Evolutionary conservation across 2,797 vertebrate species (phyloP).

Genomic region (Mastacembelus armatus): DNA sequence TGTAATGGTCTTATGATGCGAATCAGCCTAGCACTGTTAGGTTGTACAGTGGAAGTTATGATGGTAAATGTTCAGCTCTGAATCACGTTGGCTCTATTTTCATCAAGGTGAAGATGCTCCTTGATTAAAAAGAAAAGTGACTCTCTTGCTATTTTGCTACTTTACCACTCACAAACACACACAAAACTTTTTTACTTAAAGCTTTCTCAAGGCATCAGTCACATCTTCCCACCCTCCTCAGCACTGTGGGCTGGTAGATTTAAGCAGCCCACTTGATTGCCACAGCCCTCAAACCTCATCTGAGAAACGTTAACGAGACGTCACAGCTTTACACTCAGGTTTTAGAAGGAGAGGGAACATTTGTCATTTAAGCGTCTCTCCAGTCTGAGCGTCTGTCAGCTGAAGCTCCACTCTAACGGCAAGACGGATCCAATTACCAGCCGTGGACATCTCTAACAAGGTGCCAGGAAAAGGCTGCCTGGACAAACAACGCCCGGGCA

Average conservation of each 20-base stretch:
- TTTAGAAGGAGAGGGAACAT: conserved; percentile 83
- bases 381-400: conserved; percentile 83
- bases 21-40: neutral
- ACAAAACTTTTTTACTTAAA: conserved; percentile 44
- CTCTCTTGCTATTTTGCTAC: conserved; percentile 25
- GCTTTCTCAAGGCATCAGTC: conserved; percentile 40
- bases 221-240: neutral
- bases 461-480: conserved; percentile 85
- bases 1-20: no score
- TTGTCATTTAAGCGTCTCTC: conserved; percentile 87
- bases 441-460: conserved; percentile 88
- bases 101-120: conserved; percentile 19
- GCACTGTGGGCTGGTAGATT: conserved; percentile 47
- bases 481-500: conserved; percentile 84
- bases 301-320: conserved; percentile 85
- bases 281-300: conserved; percentile 80
- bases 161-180: conserved; percentile 14
- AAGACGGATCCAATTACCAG: conserved; percentile 88
- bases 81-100: neutral
- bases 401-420: conserved; percentile 74
- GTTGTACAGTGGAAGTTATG: neutral
- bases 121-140: conserved; percentile 43
- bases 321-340: conserved; percentile 84
- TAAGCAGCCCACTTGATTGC: conserved; percentile 80
- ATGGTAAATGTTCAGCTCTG: neutral